Conservation (phyloP, 2,797 vertebrate species). For the Platalea minor region DNA sequence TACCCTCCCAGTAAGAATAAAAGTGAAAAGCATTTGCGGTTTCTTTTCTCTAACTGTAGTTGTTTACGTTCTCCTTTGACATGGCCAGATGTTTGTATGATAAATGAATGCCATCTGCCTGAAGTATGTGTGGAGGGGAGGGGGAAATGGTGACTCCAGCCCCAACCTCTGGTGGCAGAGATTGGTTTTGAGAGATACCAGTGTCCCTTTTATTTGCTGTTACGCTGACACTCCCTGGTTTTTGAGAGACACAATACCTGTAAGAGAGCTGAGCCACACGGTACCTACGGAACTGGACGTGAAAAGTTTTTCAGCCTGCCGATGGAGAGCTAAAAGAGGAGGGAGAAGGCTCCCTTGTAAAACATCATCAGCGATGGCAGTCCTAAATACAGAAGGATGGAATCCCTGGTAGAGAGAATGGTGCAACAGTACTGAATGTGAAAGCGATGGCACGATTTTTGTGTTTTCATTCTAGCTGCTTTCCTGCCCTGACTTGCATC, state of each 20-base stretch:
- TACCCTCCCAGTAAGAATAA: conserved; percentile 21
- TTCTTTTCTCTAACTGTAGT: background rate
- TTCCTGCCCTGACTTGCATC: background rate
- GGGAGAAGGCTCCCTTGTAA: background rate
- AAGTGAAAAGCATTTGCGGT: conserved; percentile 25
- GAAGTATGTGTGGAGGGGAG: background rate
- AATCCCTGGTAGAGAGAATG: background rate
- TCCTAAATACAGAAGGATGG: background rate
- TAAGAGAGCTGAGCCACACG: background rate
- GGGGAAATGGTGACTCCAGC: background rate
- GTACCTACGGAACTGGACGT: background rate
- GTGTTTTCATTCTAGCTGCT: background rate
- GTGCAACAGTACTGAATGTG: background rate
- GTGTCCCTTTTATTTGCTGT: background rate
- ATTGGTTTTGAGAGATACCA: background rate
- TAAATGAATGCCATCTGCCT: background rate
- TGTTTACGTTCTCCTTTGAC: background rate
- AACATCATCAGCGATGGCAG: background rate
- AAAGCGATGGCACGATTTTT: background rate
- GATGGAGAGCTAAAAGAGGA: background rate
- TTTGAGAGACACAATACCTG: background rate
- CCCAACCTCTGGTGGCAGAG: background rate
- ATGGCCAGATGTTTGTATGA: background rate
- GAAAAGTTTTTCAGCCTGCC: background rate
- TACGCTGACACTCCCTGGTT: background rate